Evolutionary conservation across 2,797 vertebrate species (phyloP).

Genomic region (Cynodonichthys magdalenae): DNA sequence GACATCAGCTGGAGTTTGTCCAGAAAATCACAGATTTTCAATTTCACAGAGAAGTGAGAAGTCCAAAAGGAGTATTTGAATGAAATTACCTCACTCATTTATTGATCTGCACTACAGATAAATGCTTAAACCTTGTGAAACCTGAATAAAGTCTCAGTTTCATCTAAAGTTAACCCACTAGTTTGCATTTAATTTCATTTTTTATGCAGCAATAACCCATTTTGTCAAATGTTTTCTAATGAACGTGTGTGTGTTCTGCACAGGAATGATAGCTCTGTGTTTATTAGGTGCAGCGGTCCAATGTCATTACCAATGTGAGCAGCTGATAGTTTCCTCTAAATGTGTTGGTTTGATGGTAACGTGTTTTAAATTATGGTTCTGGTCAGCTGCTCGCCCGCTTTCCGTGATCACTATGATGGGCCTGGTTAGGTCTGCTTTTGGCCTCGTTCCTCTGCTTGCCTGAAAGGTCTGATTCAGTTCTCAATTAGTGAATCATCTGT

Average conservation of each 20-base stretch:
- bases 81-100: constrained; percentile 1
- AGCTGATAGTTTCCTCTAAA: constrained; percentile 75
- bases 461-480: constrained; percentile 64
- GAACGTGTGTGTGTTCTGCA: constrained; percentile 39
- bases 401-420: constrained; percentile 52
- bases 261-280: constrained; percentile 48
- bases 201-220: constrained; percentile 28
- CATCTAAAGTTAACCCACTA: constrained; percentile 32
- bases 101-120: neutral
- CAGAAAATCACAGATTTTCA: neutral
- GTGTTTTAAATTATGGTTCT: constrained; percentile 73
- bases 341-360: constrained; percentile 73
- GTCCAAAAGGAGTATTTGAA: neutral
- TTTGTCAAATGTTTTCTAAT: constrained; percentile 51
- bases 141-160: constrained; percentile 18
- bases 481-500: constrained; percentile 61
- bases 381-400: constrained; percentile 64
- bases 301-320: constrained; percentile 62
- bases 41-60: neutral
- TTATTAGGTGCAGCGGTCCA: constrained; percentile 58
- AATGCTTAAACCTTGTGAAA: constrained; percentile 25
- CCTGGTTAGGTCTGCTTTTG: constrained; percentile 58
- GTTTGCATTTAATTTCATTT: constrained; percentile 40
- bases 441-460: constrained; percentile 64
- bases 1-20: constrained; percentile 13